Evolutionary conservation across 2,888 invertebrate species (phyloP).

Genomic region (Sylvicola fuscatus): DNA sequence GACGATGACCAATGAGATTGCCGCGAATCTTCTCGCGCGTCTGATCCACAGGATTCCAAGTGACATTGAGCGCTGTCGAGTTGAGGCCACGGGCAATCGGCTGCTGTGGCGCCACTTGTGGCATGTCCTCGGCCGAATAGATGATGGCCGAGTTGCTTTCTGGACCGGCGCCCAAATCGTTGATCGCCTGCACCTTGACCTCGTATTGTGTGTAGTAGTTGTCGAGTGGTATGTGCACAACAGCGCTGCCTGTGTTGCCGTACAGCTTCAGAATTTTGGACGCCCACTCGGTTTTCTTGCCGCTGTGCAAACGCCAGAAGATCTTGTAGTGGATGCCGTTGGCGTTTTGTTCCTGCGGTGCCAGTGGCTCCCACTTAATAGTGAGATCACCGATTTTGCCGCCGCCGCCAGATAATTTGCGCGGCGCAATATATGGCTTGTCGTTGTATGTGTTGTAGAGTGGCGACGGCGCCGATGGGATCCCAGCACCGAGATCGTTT

Average conservation of each 20-base stretch:
- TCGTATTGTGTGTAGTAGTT: constrained; percentile 69
- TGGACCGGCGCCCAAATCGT: constrained; percentile 64
- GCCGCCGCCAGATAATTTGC: constrained; percentile 76
- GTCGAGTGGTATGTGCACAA: constrained; percentile 49
- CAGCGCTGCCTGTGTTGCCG: constrained; percentile 59
- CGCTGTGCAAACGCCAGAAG: constrained; percentile 58
- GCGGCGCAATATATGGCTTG: constrained; percentile 54
- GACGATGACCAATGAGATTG: constrained; percentile 77
- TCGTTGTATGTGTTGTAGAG: constrained; percentile 68
- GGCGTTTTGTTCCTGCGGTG: constrained; percentile 65
- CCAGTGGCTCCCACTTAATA: constrained; percentile 70
- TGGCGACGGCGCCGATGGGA: constrained; percentile 65
- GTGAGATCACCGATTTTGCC: constrained; percentile 89
- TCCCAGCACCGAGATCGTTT: constrained; percentile 65
- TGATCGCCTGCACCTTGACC: constrained; percentile 68
- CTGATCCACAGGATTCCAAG: constrained; percentile 74
- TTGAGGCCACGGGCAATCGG: constrained; percentile 64
- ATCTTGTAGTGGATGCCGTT: constrained; percentile 78
- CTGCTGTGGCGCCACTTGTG: constrained; percentile 70
- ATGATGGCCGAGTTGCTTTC: constrained; percentile 53
- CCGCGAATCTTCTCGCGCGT: constrained; percentile 70
- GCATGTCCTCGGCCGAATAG: constrained; percentile 83
- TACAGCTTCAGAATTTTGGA: constrained; percentile 36
- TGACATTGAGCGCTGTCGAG: constrained; percentile 80
- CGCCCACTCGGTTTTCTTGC: constrained; percentile 55